These are phyloP conservation scores for Phaethon lepturus DNA, from an alignment of 2,113 vertebrate genomes.

Conservation along the genomic window DNA sequence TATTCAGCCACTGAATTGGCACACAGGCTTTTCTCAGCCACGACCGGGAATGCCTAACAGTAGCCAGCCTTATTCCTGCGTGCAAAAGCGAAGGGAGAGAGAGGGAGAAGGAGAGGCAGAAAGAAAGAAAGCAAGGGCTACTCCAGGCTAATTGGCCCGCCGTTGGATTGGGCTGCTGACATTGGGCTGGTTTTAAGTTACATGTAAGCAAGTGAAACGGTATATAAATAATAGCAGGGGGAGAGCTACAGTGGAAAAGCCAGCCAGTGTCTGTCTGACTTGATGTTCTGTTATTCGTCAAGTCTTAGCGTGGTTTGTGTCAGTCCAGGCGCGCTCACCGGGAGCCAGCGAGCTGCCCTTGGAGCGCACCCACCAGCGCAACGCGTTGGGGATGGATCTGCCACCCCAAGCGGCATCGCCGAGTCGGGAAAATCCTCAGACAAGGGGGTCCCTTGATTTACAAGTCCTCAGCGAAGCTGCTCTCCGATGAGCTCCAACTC, in stretches of 20 bases:
- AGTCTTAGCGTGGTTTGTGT: neutral
- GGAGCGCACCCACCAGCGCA: neutral
- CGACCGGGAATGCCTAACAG: slow-evolving; percentile 6
- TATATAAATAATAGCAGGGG: slow-evolving; percentile 53
- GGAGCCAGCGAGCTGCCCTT: neutral
- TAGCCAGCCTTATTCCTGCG: slow-evolving; percentile 10
- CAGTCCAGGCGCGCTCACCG: fast-evolving
- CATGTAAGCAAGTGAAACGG: slow-evolving; percentile 58
- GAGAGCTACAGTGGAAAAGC: slow-evolving; percentile 42
- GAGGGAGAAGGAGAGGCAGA: neutral
- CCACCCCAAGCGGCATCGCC: fast-evolving
- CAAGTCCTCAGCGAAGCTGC: neutral
- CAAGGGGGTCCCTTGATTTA: neutral
- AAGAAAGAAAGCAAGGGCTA: neutral
- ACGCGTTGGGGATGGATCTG: fast-evolving
- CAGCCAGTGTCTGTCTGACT: slow-evolving; percentile 42
- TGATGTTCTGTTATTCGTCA: slow-evolving; percentile 60
- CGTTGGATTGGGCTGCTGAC: neutral
- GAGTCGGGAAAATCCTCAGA: fast-evolving
- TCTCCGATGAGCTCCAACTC: neutral
- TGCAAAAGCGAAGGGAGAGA: neutral
- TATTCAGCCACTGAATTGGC: slow-evolving; percentile 46
- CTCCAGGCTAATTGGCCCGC: neutral
- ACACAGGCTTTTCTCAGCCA: neutral
- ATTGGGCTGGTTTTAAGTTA: slow-evolving; percentile 67